These are phyloP conservation scores for Conistra vaccinii DNA, from an alignment of 2,888 invertebrate genomes.

Conservation along the genomic window DNA sequence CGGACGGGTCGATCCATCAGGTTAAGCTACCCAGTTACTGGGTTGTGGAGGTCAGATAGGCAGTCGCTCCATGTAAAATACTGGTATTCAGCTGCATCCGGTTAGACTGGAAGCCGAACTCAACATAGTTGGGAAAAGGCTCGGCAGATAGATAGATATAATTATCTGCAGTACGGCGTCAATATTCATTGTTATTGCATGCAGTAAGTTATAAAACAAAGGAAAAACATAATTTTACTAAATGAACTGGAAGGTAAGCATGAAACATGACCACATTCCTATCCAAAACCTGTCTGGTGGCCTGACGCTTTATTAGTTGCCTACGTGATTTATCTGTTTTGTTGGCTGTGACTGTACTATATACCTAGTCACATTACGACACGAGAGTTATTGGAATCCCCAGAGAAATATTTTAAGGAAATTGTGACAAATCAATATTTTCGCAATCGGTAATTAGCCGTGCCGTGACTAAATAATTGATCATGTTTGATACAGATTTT, in stretches of 20 bases:
- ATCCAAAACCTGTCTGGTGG: too few relatives aligned
- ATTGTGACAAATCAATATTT: constrained; percentile 1
- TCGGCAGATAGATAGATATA: too few relatives aligned
- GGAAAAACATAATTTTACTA: neutral
- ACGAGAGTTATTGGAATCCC: neutral
- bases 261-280: neutral
- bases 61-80: too few relatives aligned
- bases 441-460: neutral
- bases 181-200: neutral
- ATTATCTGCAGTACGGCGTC: neutral
- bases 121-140: too few relatives aligned
- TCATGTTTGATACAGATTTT: neutral
- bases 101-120: too few relatives aligned
- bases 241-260: neutral
- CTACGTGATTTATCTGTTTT: neutral
- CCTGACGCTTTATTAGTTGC: neutral
- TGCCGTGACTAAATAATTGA: too few relatives aligned
- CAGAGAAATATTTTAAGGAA: neutral
- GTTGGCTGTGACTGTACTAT: constrained; percentile 9
- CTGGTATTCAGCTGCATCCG: too few relatives aligned
- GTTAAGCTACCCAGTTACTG: too few relatives aligned
- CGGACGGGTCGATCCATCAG: too few relatives aligned
- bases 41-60: too few relatives aligned
- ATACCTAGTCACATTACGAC: neutral
- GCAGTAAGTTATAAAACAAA: neutral